Base-by-base conservation (phyloP, 2,797 vertebrate genomes). In the Melanotaenia pygmaea region DNA sequence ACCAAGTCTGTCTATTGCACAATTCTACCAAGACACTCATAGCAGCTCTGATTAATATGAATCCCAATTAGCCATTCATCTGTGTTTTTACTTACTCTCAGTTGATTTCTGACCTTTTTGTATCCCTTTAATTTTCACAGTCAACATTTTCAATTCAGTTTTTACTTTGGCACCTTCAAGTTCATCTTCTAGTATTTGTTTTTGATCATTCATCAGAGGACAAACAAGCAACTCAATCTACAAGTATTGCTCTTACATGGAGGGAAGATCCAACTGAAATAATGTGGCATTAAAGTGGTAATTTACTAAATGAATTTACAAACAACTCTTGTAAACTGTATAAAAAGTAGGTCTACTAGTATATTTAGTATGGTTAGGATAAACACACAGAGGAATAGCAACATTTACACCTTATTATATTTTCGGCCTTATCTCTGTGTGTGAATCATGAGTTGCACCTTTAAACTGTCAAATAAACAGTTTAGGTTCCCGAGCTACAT, bases 401-500 rank as follows among this genome's bases (percentile, higher is more conserved):
- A 54, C 74, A 37, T 70, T 67, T 37, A 54, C 6, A 16, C 51
- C 24, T 32, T 32, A 32, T 32, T 14, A 0, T 18, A 45, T 63
- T 67, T 69, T 75, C 62, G 34, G 35, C 37, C 45, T 70, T 3
- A 56, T 77, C 32, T 57, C 61, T 10, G 11, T 64, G 65, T 65
- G 66, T 68, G 45, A 78, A 53, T 58, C 62, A 28, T 26, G 3
- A 64, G 13, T 50, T 58, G 50, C 20, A 28, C 10, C 43, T 82
- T 79, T 78, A 74, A 73, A 62, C 53, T 40, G 40, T 59, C 53
- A 37, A 50, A 32, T 24, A 58, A 60, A 8, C 47, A 61, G 34
- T 54, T 1, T n/a, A 57, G 53, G n/a, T 77, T 82, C 32, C 59
- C 53, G 24, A 20, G 24, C 58, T 43, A 37, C 26, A 1, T 67